Conservation (phyloP, 2,797 vertebrate species). For the Potorous gilbertii region DNA sequence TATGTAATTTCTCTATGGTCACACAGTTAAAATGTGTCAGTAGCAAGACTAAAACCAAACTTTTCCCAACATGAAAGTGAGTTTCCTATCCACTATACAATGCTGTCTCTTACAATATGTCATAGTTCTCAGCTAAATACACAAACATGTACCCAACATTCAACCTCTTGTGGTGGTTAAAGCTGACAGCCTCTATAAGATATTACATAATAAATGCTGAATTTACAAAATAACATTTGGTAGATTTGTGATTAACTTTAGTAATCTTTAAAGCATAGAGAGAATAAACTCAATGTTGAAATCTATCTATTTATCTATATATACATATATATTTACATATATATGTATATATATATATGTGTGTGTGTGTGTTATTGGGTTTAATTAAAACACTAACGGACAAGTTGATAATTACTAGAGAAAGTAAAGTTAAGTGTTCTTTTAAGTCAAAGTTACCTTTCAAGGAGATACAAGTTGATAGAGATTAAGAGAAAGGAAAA, state of each 20-base stretch:
- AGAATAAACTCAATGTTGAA: neutral
- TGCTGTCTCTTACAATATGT: neutral
- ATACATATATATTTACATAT: too few species aligned
- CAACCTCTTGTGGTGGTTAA: neutral
- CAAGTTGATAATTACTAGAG: slow-evolving; percentile 26
- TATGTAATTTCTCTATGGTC: neutral
- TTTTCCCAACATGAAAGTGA: neutral
- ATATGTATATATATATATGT: too few species aligned
- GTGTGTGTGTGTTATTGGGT: neutral
- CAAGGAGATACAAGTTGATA: slow-evolving; percentile 26
- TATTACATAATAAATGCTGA: neutral
- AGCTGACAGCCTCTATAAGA: neutral
- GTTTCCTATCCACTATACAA: neutral
- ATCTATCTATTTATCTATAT: too few species aligned
- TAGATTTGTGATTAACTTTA: neutral
- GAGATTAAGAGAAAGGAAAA: slow-evolving; percentile 19
- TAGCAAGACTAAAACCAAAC: neutral
- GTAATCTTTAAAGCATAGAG: neutral
- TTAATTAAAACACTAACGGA: slow-evolving; percentile 15
- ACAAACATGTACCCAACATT: neutral
- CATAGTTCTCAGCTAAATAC: neutral
- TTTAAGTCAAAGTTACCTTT: slow-evolving; percentile 12
- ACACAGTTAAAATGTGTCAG: neutral
- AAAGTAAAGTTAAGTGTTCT: slow-evolving; percentile 26
- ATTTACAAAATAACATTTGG: neutral